Base-by-base conservation (phyloP, 2,797 vertebrate species). In the Chromobotia macracanthus region DNA sequence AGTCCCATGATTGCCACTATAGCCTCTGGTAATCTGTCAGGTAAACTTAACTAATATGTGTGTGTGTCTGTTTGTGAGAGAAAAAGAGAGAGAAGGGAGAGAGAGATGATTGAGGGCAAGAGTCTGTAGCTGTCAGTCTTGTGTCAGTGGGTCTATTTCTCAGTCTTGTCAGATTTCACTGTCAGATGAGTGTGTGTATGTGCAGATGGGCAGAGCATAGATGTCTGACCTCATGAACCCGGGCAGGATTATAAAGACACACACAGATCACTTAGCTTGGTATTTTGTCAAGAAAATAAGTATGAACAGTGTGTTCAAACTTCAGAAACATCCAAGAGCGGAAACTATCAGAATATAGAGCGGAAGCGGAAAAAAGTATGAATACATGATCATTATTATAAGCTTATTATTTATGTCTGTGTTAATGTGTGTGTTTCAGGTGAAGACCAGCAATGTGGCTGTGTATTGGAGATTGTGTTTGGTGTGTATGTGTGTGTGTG, bases 171-270 rank as follows among this genome's bases (percentile, higher is more conserved):
- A 75, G 1, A 44, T 55, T 75, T 66, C 13, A 38, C 48, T 65
- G 6, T 58, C 1, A 44, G 53, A 73, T 46, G 55, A 48, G 68
- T 35, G 16, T 55, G 25, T 60, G 3, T 58, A 53, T 55, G 38
- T 28, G 74, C 31, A 58, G 74, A 76, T 76, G 74, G 74, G 25
- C 74, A 68, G 50, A 67, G 35, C 51, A 44, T 75, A 61, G 1
- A n/a, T 23, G 41, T 76, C 51, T 76, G 74, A 76, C 64, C 51
- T 77, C 21, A 68, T 77, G 31, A 68, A 28, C 58, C 25, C 21
- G n/a, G 38, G 63, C 38, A 19, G 23, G 60, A 18, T 8, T 31
- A 31, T 31, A 31, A 21, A 75, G 19, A 50, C 35, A 58, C 55
- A 46, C 72, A 48, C 16, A n/a, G 16, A 41, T n/a, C 38, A 60